Conservation (phyloP, 2,888 invertebrate genomes). For the Agelastica alni region DNA sequence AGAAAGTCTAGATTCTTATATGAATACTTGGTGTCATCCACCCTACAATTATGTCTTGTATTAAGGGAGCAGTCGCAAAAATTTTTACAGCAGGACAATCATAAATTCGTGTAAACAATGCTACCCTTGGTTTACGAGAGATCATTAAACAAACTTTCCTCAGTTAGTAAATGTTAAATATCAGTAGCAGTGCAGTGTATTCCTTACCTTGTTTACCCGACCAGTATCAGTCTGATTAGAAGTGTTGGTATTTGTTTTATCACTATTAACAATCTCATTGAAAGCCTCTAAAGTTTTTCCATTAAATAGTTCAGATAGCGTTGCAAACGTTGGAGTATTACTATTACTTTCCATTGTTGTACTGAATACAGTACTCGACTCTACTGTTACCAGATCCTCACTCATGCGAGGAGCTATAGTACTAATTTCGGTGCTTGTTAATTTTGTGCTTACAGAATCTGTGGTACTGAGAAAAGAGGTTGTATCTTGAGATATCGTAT, state of each 20-base stretch:
- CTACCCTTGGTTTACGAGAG: too few relatives aligned
- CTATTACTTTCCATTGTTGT: constrained; percentile 18
- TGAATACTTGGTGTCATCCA: too few relatives aligned
- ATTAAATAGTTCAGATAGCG: constrained; percentile 63
- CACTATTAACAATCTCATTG: constrained; percentile 61
- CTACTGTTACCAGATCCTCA: constrained; percentile 19
- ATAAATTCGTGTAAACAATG: too few relatives aligned
- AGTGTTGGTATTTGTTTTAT: constrained; percentile 28
- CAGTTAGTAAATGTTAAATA: neutral
- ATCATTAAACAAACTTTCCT: neutral
- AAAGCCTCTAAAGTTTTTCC: constrained; percentile 65
- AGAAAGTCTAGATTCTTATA: too few relatives aligned
- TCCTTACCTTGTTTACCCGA: constrained; percentile 7
- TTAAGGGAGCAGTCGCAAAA: too few relatives aligned
- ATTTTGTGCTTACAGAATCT: neutral
- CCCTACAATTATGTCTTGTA: too few relatives aligned
- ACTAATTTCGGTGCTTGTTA: constrained; percentile 13
- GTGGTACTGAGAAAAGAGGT: neutral
- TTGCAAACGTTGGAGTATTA: constrained; percentile 61
- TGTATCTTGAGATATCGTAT: neutral
- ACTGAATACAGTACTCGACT: constrained; percentile 34
- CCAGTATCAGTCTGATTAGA: constrained; percentile 9
- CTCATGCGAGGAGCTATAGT: constrained; percentile 27
- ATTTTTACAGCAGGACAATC: too few relatives aligned
- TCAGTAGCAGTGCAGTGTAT: constrained; percentile 1